A percentile compares a stretch with the other conserved stretches of the same genome.
phyloP scores from a whole-genome alignment of 1,140 invertebrate genomes.

The Lordiphosa collinella region DNA sequence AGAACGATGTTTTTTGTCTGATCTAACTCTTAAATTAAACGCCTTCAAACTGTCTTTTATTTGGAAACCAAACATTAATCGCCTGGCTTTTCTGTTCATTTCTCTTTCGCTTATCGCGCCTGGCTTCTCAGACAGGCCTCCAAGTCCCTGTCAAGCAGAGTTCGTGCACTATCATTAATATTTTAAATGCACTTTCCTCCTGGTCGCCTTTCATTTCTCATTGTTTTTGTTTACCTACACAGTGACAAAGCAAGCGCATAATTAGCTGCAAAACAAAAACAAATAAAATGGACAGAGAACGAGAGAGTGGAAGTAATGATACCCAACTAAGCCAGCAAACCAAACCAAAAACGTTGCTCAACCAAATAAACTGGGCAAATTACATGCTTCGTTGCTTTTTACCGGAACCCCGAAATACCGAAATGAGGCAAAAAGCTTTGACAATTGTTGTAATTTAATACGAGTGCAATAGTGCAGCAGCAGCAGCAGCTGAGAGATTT shows the following conservation, averaged over 20 bases:
- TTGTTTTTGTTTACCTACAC: slow-evolving; percentile 41
- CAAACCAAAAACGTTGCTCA: slow-evolving; percentile 51
- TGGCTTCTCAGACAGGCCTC: background rate
- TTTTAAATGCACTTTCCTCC: slow-evolving; percentile 49
- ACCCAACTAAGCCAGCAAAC: slow-evolving; percentile 2
- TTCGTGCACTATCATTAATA: slow-evolving; percentile 69
- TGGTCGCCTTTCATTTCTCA: slow-evolving; percentile 10
- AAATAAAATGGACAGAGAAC: slow-evolving; percentile 41
- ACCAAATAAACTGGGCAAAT: slow-evolving; percentile 76
- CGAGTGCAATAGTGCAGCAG: slow-evolving; percentile 26
- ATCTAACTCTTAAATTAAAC: no score
- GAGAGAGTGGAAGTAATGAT: slow-evolving; percentile 11
- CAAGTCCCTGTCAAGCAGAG: slow-evolving; percentile 16
- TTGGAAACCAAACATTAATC: slow-evolving; percentile 9
- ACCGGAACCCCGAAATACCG: slow-evolving; percentile 11
- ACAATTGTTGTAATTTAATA: slow-evolving; percentile 48
- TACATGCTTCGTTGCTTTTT: slow-evolving; percentile 57
- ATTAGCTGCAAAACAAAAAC: slow-evolving; percentile 46
- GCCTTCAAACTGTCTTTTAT: slow-evolving; percentile 7
- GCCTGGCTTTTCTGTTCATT: no score
- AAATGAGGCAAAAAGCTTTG: slow-evolving; percentile 32
- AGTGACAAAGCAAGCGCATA: slow-evolving; percentile 61
- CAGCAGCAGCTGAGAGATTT: slow-evolving; percentile 13
- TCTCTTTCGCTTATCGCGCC: background rate
- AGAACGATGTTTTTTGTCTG: no score